phyloP scores from a whole-genome alignment of 2,797 vertebrate species.

The Tachyglossus aculeatus region DNA sequence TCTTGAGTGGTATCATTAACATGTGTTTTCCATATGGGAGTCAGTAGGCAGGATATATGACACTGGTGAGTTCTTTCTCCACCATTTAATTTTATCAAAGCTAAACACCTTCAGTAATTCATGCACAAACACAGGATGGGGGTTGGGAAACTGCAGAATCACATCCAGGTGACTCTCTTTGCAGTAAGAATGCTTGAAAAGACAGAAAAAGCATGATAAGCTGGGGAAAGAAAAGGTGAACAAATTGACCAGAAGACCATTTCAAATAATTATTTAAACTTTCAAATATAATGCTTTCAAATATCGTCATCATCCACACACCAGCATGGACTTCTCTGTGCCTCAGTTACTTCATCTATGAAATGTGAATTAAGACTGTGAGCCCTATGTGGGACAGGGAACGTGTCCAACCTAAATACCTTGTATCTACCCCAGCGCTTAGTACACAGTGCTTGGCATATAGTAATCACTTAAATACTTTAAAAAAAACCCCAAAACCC shows the following conservation, averaged over 20 bases:
- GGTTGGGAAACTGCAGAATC: background rate
- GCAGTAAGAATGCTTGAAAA: background rate
- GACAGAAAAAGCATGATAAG: background rate
- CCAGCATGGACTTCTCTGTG: no score
- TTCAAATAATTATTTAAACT: slow-evolving; percentile 17
- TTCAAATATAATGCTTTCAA: background rate
- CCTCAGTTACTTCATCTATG: no score
- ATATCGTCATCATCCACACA: background rate
- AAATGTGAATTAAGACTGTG: no score
- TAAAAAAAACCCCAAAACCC: no score
- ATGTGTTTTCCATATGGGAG: slow-evolving; percentile 18
- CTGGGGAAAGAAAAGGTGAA: background rate
- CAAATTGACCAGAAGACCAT: background rate
- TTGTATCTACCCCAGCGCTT: no score
- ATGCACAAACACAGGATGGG: background rate
- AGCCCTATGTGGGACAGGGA: no score
- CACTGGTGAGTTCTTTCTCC: background rate
- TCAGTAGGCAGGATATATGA: background rate
- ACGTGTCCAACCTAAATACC: no score
- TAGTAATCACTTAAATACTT: no score
- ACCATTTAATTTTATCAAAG: background rate
- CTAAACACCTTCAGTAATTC: background rate
- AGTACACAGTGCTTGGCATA: no score
- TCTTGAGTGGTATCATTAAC: slow-evolving; percentile 8
- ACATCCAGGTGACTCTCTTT: background rate